These are phyloP conservation scores for Protophormia terraenovae DNA, from an alignment of 2,888 invertebrate species.

Conservation along the genomic window DNA sequence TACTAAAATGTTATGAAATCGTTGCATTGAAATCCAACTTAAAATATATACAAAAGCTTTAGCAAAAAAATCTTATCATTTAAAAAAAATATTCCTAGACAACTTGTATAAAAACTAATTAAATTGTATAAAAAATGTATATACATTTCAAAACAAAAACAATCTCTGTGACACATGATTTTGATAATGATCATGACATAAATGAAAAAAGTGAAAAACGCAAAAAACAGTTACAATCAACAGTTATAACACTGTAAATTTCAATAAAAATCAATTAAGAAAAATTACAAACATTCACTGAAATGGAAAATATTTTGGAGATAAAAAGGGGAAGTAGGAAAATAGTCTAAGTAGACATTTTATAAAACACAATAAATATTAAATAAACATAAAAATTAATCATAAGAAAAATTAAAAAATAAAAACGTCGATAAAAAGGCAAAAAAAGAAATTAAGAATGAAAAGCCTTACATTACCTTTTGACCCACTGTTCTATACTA, in stretches of 20 bases:
- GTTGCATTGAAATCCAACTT: no score
- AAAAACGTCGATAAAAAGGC: no score
- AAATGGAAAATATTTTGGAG: background rate
- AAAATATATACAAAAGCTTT: background rate
- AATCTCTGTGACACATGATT: constrained; percentile 9
- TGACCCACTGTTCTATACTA: no score
- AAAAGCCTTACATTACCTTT: no score
- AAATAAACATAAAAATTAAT: background rate
- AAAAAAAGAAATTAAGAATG: no score
- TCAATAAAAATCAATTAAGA: constrained; percentile 37
- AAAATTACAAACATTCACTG: background rate
- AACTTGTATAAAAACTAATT: background rate
- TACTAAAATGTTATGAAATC: no score
- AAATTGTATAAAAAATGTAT: background rate
- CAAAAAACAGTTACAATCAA: background rate
- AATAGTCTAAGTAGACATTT: background rate
- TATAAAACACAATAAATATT: background rate
- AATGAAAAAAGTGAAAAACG: background rate
- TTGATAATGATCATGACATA: constrained; percentile 3
- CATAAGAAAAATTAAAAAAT: background rate
- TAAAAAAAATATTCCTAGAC: background rate
- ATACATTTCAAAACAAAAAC: background rate
- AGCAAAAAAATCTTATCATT: background rate
- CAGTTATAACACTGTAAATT: background rate
- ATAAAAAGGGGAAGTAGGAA: background rate